Percentiles rank a stretch among this genome's conserved stretches.
phyloP scores from a whole-genome alignment of 2,113 vertebrate genomes.

The Megaptera novaeangliae region DNA sequence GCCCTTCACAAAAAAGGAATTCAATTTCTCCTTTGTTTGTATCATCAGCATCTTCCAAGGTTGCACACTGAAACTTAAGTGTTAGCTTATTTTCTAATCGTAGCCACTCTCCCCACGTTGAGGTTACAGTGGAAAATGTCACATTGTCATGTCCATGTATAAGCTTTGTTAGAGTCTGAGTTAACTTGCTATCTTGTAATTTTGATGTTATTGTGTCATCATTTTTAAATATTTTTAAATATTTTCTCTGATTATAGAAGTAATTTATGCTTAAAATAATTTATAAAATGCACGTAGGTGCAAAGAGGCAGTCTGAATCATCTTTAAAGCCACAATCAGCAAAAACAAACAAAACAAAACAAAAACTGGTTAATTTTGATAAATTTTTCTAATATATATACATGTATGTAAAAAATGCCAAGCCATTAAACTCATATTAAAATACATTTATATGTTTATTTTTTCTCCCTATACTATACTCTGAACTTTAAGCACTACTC shows the following conservation, averaged over 20 bases:
- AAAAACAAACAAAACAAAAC: neutral
- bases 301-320: neutral
- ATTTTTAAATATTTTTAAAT: neutral
- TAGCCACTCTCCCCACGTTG: neutral
- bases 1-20: neutral
- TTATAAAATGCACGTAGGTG: neutral
- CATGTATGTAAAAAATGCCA: neutral
- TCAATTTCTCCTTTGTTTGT: neutral
- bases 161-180: neutral
- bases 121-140: neutral
- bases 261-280: neutral
- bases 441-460: neutral
- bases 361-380: neutral
- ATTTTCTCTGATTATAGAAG: neutral
- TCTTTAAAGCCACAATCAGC: neutral
- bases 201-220: neutral
- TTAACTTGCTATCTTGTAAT: neutral
- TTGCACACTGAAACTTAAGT: neutral
- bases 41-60: neutral
- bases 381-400: neutral
- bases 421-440: neutral
- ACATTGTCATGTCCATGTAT: neutral
- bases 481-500: neutral
- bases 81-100: neutral
- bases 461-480: neutral